Conservation (phyloP, 2,797 vertebrate genomes). For the Rhinoraja longicauda region DNA sequence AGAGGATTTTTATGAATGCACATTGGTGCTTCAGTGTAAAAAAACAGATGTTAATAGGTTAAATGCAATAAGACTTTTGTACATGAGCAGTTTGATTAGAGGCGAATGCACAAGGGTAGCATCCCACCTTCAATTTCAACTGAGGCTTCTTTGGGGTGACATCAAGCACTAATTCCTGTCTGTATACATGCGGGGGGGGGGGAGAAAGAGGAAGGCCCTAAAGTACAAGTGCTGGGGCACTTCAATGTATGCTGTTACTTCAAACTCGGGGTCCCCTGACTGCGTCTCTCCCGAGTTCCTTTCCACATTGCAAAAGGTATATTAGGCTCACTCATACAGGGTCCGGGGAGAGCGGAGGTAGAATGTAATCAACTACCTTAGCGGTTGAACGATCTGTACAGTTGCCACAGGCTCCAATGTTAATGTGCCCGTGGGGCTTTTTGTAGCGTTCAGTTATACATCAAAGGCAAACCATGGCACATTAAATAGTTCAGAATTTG, state of each 20-base stretch:
- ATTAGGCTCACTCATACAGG: not conserved
- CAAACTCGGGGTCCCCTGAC: not conserved
- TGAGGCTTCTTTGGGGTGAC: too few relatives aligned
- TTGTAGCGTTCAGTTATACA: not conserved
- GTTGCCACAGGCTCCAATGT: not conserved
- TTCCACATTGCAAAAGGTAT: too few relatives aligned
- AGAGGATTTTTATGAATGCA: not conserved
- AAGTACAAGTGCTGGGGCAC: not conserved
- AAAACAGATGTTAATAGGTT: not conserved
- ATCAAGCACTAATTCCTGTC: not conserved
- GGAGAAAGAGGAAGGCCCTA: not conserved
- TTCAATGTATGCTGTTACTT: not conserved
- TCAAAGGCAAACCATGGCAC: conserved; percentile 23
- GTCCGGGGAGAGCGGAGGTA: not conserved
- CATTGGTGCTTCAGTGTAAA: not conserved
- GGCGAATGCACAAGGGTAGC: too few relatives aligned
- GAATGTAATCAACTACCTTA: not conserved
- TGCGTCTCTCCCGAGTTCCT: not conserved
- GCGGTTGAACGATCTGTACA: not conserved
- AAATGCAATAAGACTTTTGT: not conserved
- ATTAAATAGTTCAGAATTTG: not conserved
- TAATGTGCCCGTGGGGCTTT: not conserved
- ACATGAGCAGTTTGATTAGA: not conserved
- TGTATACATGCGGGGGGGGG: not conserved
- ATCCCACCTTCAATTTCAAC: not conserved